Percentiles rank a stretch among this genome's conserved stretches.
Conservation (phyloP, 2,113 vertebrate species). For the Carassius auratus region DNA sequence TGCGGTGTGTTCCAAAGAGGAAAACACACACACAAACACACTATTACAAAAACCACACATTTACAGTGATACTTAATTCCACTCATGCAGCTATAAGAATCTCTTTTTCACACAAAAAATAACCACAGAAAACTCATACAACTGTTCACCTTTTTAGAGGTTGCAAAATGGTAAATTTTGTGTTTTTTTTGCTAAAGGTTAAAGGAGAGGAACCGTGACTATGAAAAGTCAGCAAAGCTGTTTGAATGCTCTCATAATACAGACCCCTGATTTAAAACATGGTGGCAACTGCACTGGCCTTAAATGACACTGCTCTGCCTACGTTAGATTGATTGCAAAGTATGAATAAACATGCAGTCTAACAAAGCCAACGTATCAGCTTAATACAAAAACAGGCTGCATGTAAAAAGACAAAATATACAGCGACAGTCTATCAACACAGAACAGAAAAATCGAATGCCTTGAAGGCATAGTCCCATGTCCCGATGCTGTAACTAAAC, state of each 20-base stretch:
- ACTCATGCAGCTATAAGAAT: neutral
- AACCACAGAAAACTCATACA: neutral
- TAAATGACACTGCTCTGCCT: constrained; percentile 23
- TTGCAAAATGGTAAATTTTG: neutral
- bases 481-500: constrained; percentile 2
- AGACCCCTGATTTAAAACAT: neutral
- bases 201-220: neutral
- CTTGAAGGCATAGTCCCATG: constrained; percentile 4
- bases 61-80: neutral
- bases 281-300: neutral
- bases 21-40: neutral
- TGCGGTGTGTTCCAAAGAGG: constrained; percentile 1
- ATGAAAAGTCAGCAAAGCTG: neutral
- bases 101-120: neutral
- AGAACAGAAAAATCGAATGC: constrained; percentile 25
- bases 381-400: constrained; percentile 11
- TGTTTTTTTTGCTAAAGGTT: neutral
- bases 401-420: constrained; percentile 48
- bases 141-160: neutral
- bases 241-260: neutral
- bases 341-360: constrained; percentile 22
- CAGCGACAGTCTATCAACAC: neutral
- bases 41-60: neutral
- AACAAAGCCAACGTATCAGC: constrained; percentile 23
- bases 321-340: constrained; percentile 12